Evolutionary conservation across 2,888 invertebrate species (phyloP).

Genomic region (Synanthedon andrenaeformis): DNA sequence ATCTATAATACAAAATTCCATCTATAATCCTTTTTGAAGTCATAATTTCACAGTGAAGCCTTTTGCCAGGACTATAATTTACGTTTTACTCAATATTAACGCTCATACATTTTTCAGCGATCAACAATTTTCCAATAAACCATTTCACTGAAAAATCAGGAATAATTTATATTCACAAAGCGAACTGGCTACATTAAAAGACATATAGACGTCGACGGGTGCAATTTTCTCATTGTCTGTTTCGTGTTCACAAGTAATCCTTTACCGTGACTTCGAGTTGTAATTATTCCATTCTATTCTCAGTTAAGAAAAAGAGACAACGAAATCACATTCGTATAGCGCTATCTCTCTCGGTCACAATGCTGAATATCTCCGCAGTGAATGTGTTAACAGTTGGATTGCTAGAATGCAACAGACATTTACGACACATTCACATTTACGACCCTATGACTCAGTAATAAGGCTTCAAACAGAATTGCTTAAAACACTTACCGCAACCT

Average conservation of each 20-base stretch:
- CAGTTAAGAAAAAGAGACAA: constrained; percentile 9
- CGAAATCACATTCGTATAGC: constrained; percentile 8
- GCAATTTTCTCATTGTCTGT: constrained; percentile 21
- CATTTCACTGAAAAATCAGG: not conserved
- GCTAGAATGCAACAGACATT: no score
- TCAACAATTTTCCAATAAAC: not conserved
- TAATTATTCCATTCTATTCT: constrained; percentile 8
- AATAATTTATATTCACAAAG: not conserved
- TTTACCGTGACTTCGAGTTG: not conserved
- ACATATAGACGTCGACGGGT: constrained; percentile 18
- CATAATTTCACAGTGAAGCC: no score
- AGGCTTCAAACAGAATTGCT: not conserved
- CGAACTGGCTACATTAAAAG: not conserved
- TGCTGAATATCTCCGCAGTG: no score
- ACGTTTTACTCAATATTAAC: no score
- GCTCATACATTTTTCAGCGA: not conserved
- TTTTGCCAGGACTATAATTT: no score
- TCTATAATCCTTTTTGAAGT: no score
- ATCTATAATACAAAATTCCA: no score
- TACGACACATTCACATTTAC: no score
- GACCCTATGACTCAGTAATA: not conserved
- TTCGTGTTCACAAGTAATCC: constrained; percentile 8
- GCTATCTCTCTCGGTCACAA: constrained; percentile 10
- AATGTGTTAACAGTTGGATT: no score
- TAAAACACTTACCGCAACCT: constrained; percentile 2